Base-by-base conservation (phyloP, 1,140 invertebrate species). In the Drosophila dunni region DNA sequence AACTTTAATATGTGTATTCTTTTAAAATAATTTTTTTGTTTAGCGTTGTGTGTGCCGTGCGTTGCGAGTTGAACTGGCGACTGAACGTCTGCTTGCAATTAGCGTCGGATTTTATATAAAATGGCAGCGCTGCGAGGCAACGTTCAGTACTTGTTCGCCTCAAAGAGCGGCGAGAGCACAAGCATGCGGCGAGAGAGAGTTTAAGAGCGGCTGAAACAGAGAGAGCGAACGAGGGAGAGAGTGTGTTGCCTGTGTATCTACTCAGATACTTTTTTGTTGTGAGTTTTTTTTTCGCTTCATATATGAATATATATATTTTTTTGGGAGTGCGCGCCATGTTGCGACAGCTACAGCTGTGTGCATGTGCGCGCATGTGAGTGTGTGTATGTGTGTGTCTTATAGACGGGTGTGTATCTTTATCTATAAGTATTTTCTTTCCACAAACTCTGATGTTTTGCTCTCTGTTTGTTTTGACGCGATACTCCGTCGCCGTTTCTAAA, bases 381-480 rank as follows among this genome's bases (percentile, higher is more conserved):
- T 11, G 42, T 66, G 36, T 66, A 17, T 61, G 54, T 53, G 33
- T 67, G 54, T 58, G 54, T 44, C 40, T 46, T 20, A 46, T 61
- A 53, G 38, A 64, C 60, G 73, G 73, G 58, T 75, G 45, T 75
- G 66, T 71, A 75, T 71, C 53, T 67, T 53, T 67, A 75, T 75
- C 68, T 64, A 64, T 74, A 38, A 73, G 74, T 48, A 77, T 79
- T 84, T 74, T 60, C 45, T 40, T 65, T 40, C 33, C 46, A 57
- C 33, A 53, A 57, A 56, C 20, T 53, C 62, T 72, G 53, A 40
- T 70, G 24, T 15, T 54, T 71, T 67, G 34, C 78, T 83, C 84
- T 88, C 80, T 89, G 84, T 89, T 88, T 88, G 84, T 88, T 88
- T 88, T 88, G 83, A 89, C 84, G 84, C 84, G 73, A 66, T 63